These are phyloP conservation scores for Hemibagrus guttatus DNA, from an alignment of 2,797 vertebrate species.

Conservation along the genomic window DNA sequence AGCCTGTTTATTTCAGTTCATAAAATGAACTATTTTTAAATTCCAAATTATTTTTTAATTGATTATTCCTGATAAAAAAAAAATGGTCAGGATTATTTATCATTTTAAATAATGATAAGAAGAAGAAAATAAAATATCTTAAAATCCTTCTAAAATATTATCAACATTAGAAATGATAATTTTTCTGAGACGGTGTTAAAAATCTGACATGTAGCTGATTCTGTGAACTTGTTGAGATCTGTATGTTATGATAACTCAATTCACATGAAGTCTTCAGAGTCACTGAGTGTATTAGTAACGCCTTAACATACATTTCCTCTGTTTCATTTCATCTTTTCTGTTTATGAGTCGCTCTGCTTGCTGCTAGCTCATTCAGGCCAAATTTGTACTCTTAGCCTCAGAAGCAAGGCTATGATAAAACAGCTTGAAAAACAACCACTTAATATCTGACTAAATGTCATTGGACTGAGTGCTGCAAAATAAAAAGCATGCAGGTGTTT, in stretches of 20 bases:
- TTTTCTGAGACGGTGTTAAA: background rate
- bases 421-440: slow-evolving; percentile 16
- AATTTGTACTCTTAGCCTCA: background rate
- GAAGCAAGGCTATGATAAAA: background rate
- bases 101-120: background rate
- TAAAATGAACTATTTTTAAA: background rate
- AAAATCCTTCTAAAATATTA: background rate
- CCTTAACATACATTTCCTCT: background rate
- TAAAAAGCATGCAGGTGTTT: slow-evolving; percentile 20
- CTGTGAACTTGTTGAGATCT: background rate
- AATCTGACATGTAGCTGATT: background rate
- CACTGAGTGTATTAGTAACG: background rate
- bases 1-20: background rate
- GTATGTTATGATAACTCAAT: background rate
- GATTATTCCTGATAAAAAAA: background rate
- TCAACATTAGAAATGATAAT: background rate
- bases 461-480: slow-evolving; percentile 1
- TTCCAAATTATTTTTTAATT: background rate
- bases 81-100: background rate
- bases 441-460: slow-evolving; percentile 34
- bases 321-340: slow-evolving; percentile 25
- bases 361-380: slow-evolving; percentile 6
- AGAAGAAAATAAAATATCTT: too few species aligned
- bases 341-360: slow-evolving; percentile 15
- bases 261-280: background rate